A percentile compares a stretch with the other conserved stretches of the same genome.
Evolutionary conservation across 2,888 invertebrate genomes (phyloP).

Genomic region (Nysson spinosus): DNA sequence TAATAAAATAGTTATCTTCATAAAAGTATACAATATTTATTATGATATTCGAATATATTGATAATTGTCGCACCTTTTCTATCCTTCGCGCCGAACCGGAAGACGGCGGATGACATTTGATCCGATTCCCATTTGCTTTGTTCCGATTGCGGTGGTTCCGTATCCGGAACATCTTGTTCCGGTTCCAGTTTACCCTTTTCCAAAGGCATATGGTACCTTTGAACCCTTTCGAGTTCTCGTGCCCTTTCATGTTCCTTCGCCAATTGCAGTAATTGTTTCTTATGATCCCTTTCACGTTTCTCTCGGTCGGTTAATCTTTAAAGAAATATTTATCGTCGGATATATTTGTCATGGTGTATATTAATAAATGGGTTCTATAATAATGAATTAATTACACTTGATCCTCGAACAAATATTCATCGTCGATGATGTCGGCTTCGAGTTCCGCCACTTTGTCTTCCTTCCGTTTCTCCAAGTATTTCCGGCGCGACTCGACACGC

Average conservation of each 20-base stretch:
- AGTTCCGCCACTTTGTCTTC: slow-evolving; percentile 97
- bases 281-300: slow-evolving; percentile 90
- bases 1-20: too few species aligned
- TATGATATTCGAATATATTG: slow-evolving; percentile 50
- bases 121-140: slow-evolving; percentile 99
- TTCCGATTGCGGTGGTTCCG: slow-evolving; percentile 86
- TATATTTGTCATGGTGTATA: too few species aligned
- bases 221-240: slow-evolving; percentile 93
- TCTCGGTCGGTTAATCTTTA: slow-evolving; percentile 91
- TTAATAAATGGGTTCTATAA: too few species aligned
- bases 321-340: neutral
- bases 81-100: slow-evolving; percentile 96
- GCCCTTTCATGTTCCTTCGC: slow-evolving; percentile 98
- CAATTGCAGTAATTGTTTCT: slow-evolving; percentile 91
- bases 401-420: slow-evolving; percentile 95
- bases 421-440: slow-evolving; percentile 96
- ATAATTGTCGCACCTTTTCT: slow-evolving; percentile 76
- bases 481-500: slow-evolving; percentile 92
- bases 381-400: slow-evolving; percentile 91
- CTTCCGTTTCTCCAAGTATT: slow-evolving; percentile 97
- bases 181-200: slow-evolving; percentile 92
- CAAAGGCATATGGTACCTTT: slow-evolving; percentile 96
- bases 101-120: slow-evolving; percentile 94
- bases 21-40: too few species aligned
- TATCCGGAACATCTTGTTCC: slow-evolving; percentile 84